Base-by-base conservation (phyloP, 30 jellyfish, hydroid and myxozoan species). In the Haliclystus octoradiatus region DNA sequence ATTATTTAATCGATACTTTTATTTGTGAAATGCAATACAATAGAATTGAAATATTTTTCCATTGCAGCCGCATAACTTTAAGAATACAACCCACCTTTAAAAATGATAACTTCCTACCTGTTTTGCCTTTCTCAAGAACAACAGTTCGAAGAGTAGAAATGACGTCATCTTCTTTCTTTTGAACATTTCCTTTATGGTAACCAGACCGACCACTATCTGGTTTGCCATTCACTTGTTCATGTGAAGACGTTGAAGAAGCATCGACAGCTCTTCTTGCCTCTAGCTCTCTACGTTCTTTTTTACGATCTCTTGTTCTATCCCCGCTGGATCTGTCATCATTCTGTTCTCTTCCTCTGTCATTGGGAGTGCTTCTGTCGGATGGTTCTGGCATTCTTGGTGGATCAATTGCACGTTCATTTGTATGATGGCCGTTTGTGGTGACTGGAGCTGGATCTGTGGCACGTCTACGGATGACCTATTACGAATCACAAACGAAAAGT, bases 231-330 rank as follows among this genome's bases (percentile, higher is more conserved):
- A 40, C 19, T 19, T 5, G 19, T 19, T 40, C 57, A 40, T 40
- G 57, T 19, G 57, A 40, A 5, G 57, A 40, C 14, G 57, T 40
- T 5, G 57, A 40, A 5, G 57, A 40, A 19, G 57, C 19, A 19
- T 40, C 57, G 9, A 5, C 14, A 40, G 9, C 57, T 40, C 57
- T 9, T 19, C 57, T 9, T 40, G 57, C 19, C 52, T 75, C 85
- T 1, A 47, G 71, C 5, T 53, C 68, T 5, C 68, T 9, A 53
- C 68, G 68, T 5, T 26, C 13, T 40, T 49, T 40, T 13, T 26
- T 26, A 9, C 80, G 62, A 69, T 65, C 47, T 31, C 31, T 69
- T 4, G 71, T 34, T 34, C 76, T 7, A 33, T 66, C 65, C n/a
- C 76, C 33, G 28, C 33, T 46, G 15, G 50, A 50, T 12, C 47